Percentiles rank a stretch among this genome's conserved stretches.
Conservation (phyloP, 2,888 invertebrate species). For the Linnaemya vulpina region DNA sequence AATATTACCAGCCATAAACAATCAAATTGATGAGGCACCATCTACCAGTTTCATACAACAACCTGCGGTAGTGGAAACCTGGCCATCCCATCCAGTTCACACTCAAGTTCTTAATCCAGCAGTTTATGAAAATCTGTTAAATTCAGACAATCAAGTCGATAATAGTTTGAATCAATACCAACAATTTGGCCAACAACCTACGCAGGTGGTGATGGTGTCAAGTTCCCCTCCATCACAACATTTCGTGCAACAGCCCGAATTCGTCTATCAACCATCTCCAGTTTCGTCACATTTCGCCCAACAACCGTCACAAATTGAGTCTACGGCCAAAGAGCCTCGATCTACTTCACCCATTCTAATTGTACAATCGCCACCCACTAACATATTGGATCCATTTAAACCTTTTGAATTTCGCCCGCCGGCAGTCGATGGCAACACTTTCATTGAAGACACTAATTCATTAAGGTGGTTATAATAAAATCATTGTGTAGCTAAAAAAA, state of each 20-base stretch:
- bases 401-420: constrained; percentile 74
- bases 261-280: constrained; percentile 5
- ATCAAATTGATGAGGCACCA: constrained; percentile 28
- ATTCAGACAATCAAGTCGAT: constrained; percentile 70
- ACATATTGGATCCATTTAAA: constrained; percentile 72
- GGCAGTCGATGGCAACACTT: constrained; percentile 50
- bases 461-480: constrained; percentile 58
- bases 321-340: constrained; percentile 18
- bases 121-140: constrained; percentile 74
- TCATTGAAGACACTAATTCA: constrained; percentile 49
- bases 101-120: constrained; percentile 59
- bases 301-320: not conserved
- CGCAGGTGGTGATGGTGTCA: constrained; percentile 24
- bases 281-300: constrained; percentile 14
- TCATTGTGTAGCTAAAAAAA: constrained; percentile 2
- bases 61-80: constrained; percentile 35
- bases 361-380: constrained; percentile 52
- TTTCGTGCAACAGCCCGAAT: constrained; percentile 35
- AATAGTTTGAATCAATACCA: constrained; percentile 29
- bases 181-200: constrained; percentile 24
- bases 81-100: constrained; percentile 8
- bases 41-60: constrained; percentile 53
- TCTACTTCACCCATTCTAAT: constrained; percentile 6
- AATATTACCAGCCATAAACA: constrained; percentile 1
- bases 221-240: constrained; percentile 2